Conservation (phyloP, 2,888 invertebrate species). For the Lasioglossum pauxillum region DNA sequence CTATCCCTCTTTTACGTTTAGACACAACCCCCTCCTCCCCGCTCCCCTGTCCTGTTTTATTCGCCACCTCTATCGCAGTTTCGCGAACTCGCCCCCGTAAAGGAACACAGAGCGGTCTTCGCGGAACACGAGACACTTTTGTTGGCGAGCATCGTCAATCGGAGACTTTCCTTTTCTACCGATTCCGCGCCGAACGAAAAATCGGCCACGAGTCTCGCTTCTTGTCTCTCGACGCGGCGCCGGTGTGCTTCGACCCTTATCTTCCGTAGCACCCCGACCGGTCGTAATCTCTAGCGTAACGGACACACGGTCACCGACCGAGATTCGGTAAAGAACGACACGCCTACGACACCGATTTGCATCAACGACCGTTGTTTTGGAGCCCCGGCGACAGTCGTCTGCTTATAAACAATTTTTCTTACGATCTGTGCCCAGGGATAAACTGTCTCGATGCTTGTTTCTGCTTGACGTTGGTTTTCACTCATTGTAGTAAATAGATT, state of each 20-base stretch:
- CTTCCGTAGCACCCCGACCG: slow-evolving; percentile 6
- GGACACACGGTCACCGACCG: slow-evolving; percentile 15
- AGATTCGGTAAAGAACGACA: slow-evolving; percentile 30
- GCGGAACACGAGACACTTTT: slow-evolving; percentile 23
- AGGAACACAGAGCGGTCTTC: neutral
- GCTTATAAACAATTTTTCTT: slow-evolving; percentile 9
- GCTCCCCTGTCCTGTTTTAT: neutral
- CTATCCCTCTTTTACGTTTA: neutral
- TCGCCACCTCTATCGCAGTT: slow-evolving; percentile 20
- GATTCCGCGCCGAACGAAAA: slow-evolving; percentile 27
- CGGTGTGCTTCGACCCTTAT: slow-evolving; percentile 16
- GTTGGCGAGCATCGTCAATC: neutral
- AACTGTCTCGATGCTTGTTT: neutral
- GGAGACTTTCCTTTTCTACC: neutral
- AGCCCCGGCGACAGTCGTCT: neutral
- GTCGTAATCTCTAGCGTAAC: slow-evolving; percentile 20
- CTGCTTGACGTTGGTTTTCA: neutral
- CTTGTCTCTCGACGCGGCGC: slow-evolving; percentile 23
- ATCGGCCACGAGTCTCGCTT: slow-evolving; percentile 18
- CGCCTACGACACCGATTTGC: slow-evolving; percentile 33
- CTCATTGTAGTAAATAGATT: neutral
- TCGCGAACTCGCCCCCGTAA: neutral
- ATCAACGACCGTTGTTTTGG: neutral
- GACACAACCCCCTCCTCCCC: neutral
- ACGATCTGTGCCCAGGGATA: neutral